Conservation (phyloP, 2,888 invertebrate species). For the Trachelus tabidus region DNA sequence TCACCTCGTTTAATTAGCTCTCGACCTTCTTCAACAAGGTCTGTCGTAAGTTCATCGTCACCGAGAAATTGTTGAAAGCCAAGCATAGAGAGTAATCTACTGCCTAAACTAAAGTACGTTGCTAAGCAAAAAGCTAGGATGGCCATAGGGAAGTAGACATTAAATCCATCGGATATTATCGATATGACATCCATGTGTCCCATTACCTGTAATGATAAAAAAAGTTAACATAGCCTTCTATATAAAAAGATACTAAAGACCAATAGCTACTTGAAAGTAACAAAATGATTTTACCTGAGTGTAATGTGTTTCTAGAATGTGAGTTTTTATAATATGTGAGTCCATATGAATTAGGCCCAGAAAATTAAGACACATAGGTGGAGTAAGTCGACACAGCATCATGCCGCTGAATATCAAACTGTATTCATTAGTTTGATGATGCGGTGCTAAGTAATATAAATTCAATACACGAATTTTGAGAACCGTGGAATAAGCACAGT, state of each 20-base stretch:
- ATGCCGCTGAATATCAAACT: conserved; percentile 98
- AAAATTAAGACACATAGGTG: conserved; percentile 98
- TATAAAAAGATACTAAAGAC: conserved; percentile 1
- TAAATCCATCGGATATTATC: conserved; percentile 97
- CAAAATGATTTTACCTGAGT: conserved; percentile 78
- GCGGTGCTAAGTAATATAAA: conserved; percentile 95
- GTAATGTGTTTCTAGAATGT: conserved; percentile 90
- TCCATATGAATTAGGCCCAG: conserved; percentile 98
- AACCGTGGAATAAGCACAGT: conserved; percentile 98
- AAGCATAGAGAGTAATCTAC: conserved; percentile 87
- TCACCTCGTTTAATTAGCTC: conserved; percentile 90
- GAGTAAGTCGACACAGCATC: conserved; percentile 96
- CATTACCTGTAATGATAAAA: conserved; percentile 78
- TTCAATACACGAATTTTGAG: conserved; percentile 96
- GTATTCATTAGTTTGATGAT: conserved; percentile 99
- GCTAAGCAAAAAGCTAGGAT: conserved; percentile 93
- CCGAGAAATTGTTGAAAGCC: conserved; percentile 98
- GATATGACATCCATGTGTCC: conserved; percentile 99
- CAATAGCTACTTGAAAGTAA: neutral
- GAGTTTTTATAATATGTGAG: conserved; percentile 87
- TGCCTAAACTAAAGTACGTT: conserved; percentile 94
- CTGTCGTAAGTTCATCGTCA: conserved; percentile 92
- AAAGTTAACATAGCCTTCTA: conserved; percentile 11
- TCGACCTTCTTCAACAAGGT: conserved; percentile 92
- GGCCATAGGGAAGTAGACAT: conserved; percentile 98